A percentile compares a stretch with the other conserved stretches of the same genome.
Conservation (phyloP, 2,888 invertebrate genomes). For the Capitulum mitella region DNA sequence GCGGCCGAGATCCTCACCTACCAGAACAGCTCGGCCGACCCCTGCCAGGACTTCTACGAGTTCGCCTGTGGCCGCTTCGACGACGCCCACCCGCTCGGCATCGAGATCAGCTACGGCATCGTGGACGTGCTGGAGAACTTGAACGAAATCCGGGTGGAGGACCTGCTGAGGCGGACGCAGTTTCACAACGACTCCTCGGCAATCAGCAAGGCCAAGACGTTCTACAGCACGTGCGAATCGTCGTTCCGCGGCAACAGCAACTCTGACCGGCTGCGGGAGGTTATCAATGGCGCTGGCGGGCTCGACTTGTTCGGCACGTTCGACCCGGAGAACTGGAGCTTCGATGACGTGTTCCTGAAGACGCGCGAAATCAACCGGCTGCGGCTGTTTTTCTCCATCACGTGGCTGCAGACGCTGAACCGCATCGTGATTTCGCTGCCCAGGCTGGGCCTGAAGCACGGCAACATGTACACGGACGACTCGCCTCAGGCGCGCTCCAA, state of each 20-base stretch:
- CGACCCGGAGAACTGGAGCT: not conserved
- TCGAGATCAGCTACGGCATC: not conserved
- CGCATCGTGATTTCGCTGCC: not conserved
- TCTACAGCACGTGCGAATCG: not conserved
- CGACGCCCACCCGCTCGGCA: slow-evolving; percentile 57
- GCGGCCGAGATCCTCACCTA: slow-evolving; percentile 14
- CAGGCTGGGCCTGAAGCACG: not conserved
- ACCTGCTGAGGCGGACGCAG: slow-evolving; percentile 45
- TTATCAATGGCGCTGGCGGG: not conserved
- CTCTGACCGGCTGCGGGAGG: not conserved
- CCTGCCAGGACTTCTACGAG: slow-evolving; percentile 12
- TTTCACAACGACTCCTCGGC: not conserved
- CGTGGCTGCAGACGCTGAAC: slow-evolving; percentile 1
- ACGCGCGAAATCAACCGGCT: not conserved
- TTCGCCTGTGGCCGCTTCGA: slow-evolving; percentile 39
- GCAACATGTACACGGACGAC: not conserved
- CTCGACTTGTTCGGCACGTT: not conserved
- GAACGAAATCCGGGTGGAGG: slow-evolving; percentile 64
- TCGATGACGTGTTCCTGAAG: not conserved
- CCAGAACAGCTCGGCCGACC: not conserved
- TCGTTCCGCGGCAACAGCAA: not conserved
- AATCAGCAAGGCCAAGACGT: not conserved
- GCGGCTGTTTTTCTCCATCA: slow-evolving; percentile 12
- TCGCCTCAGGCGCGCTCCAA: not conserved
- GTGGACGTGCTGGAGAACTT: slow-evolving; percentile 61